These are phyloP conservation scores for mouse (Mus musculus) DNA, from an alignment of 2,113 vertebrate species.

Conservation along the genomic window GRCm39 chr1:128891001-128891500, in stretches of 20 bases:
- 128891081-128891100: not conserved
- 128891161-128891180: not conserved
- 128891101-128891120: not conserved
- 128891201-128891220: not conserved
- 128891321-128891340: not conserved
- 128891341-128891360: too few relatives aligned
- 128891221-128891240: not conserved
- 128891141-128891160: not conserved
- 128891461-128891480: not conserved
- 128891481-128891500: too few relatives aligned
- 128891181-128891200: not conserved
- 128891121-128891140: not conserved
- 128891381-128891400: too few relatives aligned
- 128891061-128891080: not conserved
- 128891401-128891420: not conserved
- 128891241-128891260: not conserved
- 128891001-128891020: not conserved
- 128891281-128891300: not conserved
- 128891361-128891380: not conserved
- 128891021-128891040: not conserved
- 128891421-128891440: not conserved
- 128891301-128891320: too few relatives aligned
- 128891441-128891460: not conserved
- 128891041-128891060: not conserved
- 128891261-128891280: too few relatives aligned